Percentiles rank a stretch among this genome's conserved stretches.
These are phyloP conservation scores for Leuctra nigra DNA, from an alignment of 2,888 invertebrate genomes.

Conservation along the genomic window DNA sequence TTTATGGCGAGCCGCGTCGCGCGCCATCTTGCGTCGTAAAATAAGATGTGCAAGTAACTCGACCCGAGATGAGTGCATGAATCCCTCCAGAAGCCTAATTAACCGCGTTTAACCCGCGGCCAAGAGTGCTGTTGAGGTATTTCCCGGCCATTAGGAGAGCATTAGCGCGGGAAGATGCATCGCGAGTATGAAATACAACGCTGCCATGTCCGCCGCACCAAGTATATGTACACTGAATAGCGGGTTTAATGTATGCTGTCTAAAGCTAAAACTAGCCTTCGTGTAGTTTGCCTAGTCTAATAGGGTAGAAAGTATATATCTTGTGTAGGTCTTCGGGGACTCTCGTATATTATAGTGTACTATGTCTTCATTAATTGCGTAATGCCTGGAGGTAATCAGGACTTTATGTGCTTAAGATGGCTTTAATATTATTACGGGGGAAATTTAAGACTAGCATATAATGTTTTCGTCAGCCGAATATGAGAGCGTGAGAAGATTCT, in stretches of 20 bases:
- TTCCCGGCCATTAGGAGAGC: slow-evolving; percentile 15
- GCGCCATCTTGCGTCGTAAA: too few relatives aligned
- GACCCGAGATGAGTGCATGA: too few relatives aligned
- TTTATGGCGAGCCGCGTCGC: too few relatives aligned
- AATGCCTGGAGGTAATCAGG: slow-evolving; percentile 11
- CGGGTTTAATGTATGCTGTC: slow-evolving; percentile 15
- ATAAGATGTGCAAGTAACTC: too few relatives aligned
- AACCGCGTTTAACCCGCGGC: slow-evolving; percentile 15
- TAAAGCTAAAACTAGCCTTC: slow-evolving; percentile 14
- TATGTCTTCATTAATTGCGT: slow-evolving; percentile 15
- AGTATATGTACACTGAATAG: not conserved
- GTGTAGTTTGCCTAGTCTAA: not conserved
- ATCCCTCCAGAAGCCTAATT: too few relatives aligned
- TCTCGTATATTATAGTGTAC: slow-evolving; percentile 7
- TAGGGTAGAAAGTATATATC: slow-evolving; percentile 15
- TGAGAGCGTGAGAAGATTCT: not conserved
- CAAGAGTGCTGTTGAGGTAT: slow-evolving; percentile 17
- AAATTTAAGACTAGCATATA: not conserved
- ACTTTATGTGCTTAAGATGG: slow-evolving; percentile 2
- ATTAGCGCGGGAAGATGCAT: slow-evolving; percentile 13
- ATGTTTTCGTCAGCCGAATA: not conserved
- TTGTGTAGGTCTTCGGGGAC: slow-evolving; percentile 6
- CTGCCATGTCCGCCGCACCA: slow-evolving; percentile 3
- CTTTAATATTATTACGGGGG: not conserved
- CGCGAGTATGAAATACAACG: slow-evolving; percentile 1